phyloP scores from a whole-genome alignment of 30 jellyfish, hydroid and myxozoan species.

The Hydractinia symbiolongicarpus region DNA sequence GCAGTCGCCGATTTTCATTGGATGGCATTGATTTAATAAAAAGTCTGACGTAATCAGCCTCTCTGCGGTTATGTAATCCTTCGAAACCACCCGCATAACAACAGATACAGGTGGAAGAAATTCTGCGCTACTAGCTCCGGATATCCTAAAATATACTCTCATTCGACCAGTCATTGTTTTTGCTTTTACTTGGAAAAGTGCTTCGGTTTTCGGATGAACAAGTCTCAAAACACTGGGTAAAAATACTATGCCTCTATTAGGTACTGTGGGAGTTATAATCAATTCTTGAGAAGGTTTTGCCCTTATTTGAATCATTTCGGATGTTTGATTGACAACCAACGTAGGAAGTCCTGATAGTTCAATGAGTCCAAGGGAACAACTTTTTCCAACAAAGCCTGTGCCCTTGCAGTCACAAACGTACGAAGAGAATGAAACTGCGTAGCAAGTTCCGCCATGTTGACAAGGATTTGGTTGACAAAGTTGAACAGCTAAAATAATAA shows the following conservation, averaged over 20 bases:
- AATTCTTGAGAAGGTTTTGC: conserved; percentile 20
- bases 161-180: background rate
- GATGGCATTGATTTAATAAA: conserved; percentile 17
- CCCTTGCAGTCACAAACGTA: conserved; percentile 16
- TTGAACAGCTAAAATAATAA: conserved; percentile 10
- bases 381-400: conserved; percentile 20
- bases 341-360: conserved; percentile 28
- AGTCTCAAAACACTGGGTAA: background rate
- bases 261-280: conserved; percentile 11
- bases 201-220: background rate
- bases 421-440: background rate
- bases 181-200: conserved; percentile 2
- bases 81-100: conserved; percentile 3
- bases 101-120: conserved; percentile 12
- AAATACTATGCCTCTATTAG: conserved; percentile 5
- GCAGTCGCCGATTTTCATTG: conserved; percentile 3
- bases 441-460: conserved; percentile 20
- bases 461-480: conserved; percentile 26
- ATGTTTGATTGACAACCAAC: background rate
- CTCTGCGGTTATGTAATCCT: background rate
- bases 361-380: conserved; percentile 14
- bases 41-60: background rate
- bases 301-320: background rate
- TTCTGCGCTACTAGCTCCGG: conserved; percentile 7
- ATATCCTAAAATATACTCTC: conserved; percentile 9